Percentiles rank a stretch among this genome's conserved stretches.
Evolutionary conservation across 2,113 vertebrate genomes (phyloP).

Genomic region (Myocastor coypus): DNA sequence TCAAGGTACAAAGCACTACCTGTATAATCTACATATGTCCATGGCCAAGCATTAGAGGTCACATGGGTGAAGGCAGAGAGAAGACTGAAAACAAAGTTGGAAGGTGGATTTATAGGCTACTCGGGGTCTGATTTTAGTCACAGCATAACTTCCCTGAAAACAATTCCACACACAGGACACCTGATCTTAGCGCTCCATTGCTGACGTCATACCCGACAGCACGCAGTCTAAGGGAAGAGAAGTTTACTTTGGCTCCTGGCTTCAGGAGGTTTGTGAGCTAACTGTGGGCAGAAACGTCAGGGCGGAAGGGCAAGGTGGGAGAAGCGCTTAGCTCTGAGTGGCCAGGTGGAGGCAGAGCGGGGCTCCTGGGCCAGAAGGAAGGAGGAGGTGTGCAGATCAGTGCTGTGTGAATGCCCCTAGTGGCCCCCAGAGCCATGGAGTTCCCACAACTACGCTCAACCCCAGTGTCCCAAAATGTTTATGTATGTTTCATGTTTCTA

Average conservation of each 20-base stretch:
- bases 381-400: not conserved
- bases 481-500: not conserved
- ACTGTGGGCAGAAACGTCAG: no score
- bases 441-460: not conserved
- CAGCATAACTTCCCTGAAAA: not conserved
- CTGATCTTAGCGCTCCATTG: not conserved
- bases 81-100: not conserved
- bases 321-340: not conserved
- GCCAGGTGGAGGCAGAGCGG: not conserved
- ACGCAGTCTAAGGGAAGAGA: not conserved
- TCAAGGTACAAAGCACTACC: not conserved
- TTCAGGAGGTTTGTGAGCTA: not conserved
- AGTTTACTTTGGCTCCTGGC: not conserved
- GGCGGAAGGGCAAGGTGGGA: not conserved
- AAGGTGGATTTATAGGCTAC: not conserved
- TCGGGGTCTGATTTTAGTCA: not conserved
- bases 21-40: not conserved
- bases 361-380: not conserved
- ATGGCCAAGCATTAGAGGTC: not conserved
- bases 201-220: not conserved
- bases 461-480: not conserved
- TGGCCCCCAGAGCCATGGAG: not conserved
- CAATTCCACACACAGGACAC: conserved; percentile 18
- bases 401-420: not conserved
- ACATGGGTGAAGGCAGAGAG: not conserved